Percentiles rank a stretch among this genome's conserved stretches.
These are phyloP conservation scores for Galeopsomyia nigrocyanea DNA, from an alignment of 2,888 invertebrate genomes.

Conservation along the genomic window DNA sequence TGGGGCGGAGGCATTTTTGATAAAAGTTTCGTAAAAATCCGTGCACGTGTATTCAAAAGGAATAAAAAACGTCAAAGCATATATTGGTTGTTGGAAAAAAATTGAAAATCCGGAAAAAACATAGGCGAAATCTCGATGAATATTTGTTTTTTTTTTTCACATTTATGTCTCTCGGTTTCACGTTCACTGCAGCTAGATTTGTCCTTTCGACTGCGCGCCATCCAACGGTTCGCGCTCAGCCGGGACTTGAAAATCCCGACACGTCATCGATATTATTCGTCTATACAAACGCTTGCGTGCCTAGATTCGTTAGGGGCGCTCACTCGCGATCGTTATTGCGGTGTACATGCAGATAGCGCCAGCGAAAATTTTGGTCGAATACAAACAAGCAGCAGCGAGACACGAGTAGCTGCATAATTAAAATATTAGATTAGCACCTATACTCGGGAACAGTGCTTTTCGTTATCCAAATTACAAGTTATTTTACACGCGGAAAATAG, in stretches of 20 bases:
- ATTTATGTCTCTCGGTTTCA: too few species aligned
- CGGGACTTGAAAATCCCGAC: constrained; percentile 25
- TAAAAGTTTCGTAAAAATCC: too few species aligned
- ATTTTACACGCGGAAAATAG: not conserved
- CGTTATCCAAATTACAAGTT: constrained; percentile 2
- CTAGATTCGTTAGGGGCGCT: not conserved
- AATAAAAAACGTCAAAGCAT: too few species aligned
- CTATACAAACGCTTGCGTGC: not conserved
- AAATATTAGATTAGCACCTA: constrained; percentile 23
- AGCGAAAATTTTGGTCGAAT: constrained; percentile 13
- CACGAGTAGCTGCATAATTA: constrained; percentile 22
- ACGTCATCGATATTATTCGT: constrained; percentile 37
- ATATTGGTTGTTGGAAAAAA: too few species aligned
- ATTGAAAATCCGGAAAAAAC: too few species aligned
- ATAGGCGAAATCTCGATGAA: too few species aligned
- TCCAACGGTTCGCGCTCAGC: not conserved
- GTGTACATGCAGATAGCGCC: not conserved
- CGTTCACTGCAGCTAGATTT: not conserved
- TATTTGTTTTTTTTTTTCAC: too few species aligned
- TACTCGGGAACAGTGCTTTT: too few species aligned
- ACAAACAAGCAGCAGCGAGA: not conserved
- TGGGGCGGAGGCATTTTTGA: too few species aligned
- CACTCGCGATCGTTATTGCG: not conserved
- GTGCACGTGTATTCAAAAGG: too few species aligned
- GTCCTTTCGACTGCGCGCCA: constrained; percentile 4